Conservation (phyloP, 2,888 invertebrate genomes). For the Papilio elwesi region DNA sequence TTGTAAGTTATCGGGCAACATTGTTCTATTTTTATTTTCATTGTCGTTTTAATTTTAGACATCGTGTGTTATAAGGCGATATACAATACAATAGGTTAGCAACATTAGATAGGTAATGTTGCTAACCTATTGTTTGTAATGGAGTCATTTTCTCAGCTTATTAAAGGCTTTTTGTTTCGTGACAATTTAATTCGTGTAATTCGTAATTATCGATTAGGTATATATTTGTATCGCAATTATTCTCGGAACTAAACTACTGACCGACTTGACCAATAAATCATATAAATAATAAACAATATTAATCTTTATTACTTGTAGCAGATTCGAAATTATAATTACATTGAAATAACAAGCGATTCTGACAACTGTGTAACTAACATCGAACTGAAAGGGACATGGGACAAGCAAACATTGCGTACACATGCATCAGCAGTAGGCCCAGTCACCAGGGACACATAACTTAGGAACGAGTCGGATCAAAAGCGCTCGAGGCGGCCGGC, state of each 20-base stretch:
- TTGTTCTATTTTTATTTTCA: too few species aligned
- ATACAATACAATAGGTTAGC: too few species aligned
- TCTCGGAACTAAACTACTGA: conserved; percentile 13
- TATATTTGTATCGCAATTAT: conserved; percentile 24
- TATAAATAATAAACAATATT: conserved; percentile 29
- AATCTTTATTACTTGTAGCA: conserved; percentile 35
- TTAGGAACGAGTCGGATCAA: conserved; percentile 74
- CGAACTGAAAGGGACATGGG: conserved; percentile 25
- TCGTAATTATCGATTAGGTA: conserved; percentile 7
- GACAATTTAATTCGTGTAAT: not conserved
- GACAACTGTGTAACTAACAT: not conserved
- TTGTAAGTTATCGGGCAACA: too few species aligned
- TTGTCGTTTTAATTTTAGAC: too few species aligned
- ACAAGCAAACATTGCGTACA: conserved; percentile 42
- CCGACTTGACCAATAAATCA: conserved; percentile 20
- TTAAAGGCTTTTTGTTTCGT: not conserved
- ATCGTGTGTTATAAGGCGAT: too few species aligned
- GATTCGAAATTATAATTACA: conserved; percentile 34
- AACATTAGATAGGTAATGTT: too few species aligned
- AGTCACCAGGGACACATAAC: conserved; percentile 76
- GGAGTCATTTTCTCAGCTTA: too few species aligned
- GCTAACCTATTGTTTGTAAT: too few species aligned
- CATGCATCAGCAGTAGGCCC: conserved; percentile 51
- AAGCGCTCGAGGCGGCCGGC: conserved; percentile 66
- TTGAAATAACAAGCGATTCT: conserved; percentile 30